Evolutionary conservation across 1,140 invertebrate genomes (phyloP), one percentile per base, ranked within the genome.

Genomic region (Zaprionus camerounensis): DNA sequence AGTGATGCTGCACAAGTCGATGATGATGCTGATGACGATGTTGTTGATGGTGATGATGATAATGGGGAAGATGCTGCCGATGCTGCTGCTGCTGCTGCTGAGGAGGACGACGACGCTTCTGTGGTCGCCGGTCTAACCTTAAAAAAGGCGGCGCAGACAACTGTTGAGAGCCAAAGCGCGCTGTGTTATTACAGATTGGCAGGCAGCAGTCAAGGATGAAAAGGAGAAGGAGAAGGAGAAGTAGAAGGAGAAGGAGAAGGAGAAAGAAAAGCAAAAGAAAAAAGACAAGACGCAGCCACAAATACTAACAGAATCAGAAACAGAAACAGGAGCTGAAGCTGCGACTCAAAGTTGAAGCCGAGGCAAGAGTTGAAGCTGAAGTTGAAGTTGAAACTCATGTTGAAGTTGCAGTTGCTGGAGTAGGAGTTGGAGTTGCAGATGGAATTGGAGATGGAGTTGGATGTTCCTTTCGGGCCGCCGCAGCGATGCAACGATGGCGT

Each of bases 1-100:
- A 91, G 73, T 91, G 86, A 91, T 86, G 86, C 82, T 91, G 85
- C 85, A 88, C 85, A 88, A 88, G 81, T 85, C 79, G 71, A 74
- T 79, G 85, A 76, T 71, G 81, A 88, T 76, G 81, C 78, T 34
- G 81, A 81, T 55, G 83, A 83, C 24, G 78, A 63, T 22, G 72
- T 41, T 53, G 75, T 41, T 20, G 11, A 36, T 61, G 67, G 38
- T 41, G 28, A 64, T 71, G 76, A 59, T 68, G 73, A 72, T 72
- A 71, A 78, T 81, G 78, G 78, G 51, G 68, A 80, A 58, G n/a
- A 26, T 55, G 67, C 51, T 63, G 61, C 44, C 28, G 74, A n/a
- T 22, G 24, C 53, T 66, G 26, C 22, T 41, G 38, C 58, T 17
- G 31, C 9, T 11, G 20, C 20, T 20, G 31, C 31, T 11, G 9